Evolutionary conservation across 2,113 vertebrate species (phyloP), one percentile per base, ranked within the genome.

Genomic region (Tiliqua scincoides): DNA sequence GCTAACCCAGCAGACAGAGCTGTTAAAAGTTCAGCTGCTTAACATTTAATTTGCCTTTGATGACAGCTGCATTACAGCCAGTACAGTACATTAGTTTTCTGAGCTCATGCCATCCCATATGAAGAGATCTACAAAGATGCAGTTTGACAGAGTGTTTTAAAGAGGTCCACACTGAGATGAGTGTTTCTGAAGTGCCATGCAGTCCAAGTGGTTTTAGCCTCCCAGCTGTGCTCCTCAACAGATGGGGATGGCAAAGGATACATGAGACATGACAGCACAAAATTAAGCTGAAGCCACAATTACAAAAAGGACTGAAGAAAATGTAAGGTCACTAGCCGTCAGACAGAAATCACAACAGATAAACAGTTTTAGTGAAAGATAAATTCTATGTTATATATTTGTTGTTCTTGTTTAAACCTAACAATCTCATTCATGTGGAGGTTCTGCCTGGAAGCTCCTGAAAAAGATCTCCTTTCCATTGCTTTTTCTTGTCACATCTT

Each of bases 131-230:
- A 91, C 81, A 93, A 90, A 94, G 75, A 93, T 89, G 85, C 6
- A 79, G 63, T 92, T 92, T 91, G 88, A 86, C 90, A 95, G 89
- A 92, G 94, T 93, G 93, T 94, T 96, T 95, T 90, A 89, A 87
- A 94, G 93, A 93, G 71, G 85, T 94, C 95, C 95, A 92, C 93
- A 93, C 91, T 89, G 91, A 92, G 89, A 93, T 83, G 83, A 93
- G 84, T 84, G 68, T 77, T 95, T 85, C 90, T 93, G 91, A 88
- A 95, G 81, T 74, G 85, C 30, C 68, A 92, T 79, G 90, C 81
- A 89, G 80, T 87, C 91, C 88, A 89, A 96, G 91, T 70, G 81
- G 65, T 82, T 95, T 94, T 91, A 90, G 88, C 77, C 88, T 93
- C 88, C 89, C 92, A 94, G 93, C 91, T 94, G 90, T 85, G 88